Conservation (phyloP, 2,888 invertebrate species). For the Acleris literana region DNA sequence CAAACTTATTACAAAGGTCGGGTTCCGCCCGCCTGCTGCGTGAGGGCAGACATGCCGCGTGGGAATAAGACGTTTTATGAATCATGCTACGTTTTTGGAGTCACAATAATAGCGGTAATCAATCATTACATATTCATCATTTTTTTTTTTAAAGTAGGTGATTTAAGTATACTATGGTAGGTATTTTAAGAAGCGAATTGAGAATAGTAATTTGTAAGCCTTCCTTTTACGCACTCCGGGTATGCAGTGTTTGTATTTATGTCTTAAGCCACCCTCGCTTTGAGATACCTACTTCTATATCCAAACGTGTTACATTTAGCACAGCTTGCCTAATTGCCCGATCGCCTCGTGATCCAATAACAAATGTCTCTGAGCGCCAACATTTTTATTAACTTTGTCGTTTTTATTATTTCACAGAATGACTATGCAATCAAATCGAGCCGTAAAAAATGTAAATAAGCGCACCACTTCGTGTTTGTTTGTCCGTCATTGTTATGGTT, state of each 20-base stretch:
- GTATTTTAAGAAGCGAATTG: no score
- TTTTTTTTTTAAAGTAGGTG: no score
- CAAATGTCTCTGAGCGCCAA: constrained; percentile 39
- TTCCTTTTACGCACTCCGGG: not conserved
- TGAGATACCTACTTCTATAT: constrained; percentile 35
- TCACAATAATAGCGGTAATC: constrained; percentile 3
- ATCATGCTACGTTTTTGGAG: not conserved
- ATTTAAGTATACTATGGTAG: no score
- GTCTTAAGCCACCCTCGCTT: not conserved
- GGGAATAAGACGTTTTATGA: not conserved
- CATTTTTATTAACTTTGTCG: constrained; percentile 42
- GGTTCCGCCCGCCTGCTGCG: constrained; percentile 1
- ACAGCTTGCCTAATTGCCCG: constrained; percentile 45
- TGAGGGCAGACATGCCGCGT: not conserved
- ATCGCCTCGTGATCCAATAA: constrained; percentile 45
- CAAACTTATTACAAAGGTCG: constrained; percentile 23
- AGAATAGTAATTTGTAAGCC: no score
- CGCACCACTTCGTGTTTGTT: constrained; percentile 17
- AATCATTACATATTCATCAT: no score
- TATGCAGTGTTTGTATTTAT: not conserved
- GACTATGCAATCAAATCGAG: constrained; percentile 16
- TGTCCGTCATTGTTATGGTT: constrained; percentile 5
- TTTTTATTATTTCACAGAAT: constrained; percentile 25
- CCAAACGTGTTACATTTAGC: constrained; percentile 31
- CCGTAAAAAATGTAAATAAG: constrained; percentile 18